A percentile compares a stretch with the other conserved stretches of the same genome.
phyloP scores from a whole-genome alignment of 2,113 vertebrate genomes.

The Salvelinus sp. region DNA sequence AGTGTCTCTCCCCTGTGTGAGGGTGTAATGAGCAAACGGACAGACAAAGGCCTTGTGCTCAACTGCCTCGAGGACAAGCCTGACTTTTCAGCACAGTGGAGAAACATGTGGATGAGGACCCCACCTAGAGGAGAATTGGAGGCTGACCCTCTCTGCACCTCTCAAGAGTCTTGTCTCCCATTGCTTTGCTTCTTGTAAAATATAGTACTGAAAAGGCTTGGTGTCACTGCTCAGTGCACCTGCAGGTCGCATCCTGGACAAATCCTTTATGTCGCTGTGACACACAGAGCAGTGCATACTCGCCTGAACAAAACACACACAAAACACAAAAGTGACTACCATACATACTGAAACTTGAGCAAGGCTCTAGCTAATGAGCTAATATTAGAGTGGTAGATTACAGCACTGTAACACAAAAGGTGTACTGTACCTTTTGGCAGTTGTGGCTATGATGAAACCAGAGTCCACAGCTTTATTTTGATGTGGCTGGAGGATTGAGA shows the following conservation, averaged over 20 bases:
- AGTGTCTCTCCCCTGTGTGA: neutral
- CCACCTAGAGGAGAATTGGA: conserved; percentile 51
- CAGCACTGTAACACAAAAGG: conserved; percentile 32
- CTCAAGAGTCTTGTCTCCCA: neutral
- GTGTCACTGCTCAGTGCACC: neutral
- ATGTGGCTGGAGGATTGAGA: conserved; percentile 53
- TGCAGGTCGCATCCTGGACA: conserved; percentile 9
- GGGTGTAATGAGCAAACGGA: neutral
- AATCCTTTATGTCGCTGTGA: conserved; percentile 40
- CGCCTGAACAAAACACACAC: neutral
- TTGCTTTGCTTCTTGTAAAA: neutral
- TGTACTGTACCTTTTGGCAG: conserved; percentile 35
- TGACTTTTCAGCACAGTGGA: neutral
- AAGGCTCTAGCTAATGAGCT: neutral
- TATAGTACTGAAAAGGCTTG: neutral
- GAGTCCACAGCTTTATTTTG: conserved; percentile 45
- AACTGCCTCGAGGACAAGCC: neutral
- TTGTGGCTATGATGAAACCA: conserved; percentile 65
- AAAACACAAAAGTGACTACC: neutral
- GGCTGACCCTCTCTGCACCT: neutral
- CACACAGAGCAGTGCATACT: conserved; percentile 53
- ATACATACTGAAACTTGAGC: neutral
- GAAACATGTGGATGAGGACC: conserved; percentile 12
- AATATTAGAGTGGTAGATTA: neutral
- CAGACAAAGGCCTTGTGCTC: neutral